These are phyloP conservation scores for Pelobates cultripes DNA, from an alignment of 2,797 vertebrate genomes.

Conservation along the genomic window DNA sequence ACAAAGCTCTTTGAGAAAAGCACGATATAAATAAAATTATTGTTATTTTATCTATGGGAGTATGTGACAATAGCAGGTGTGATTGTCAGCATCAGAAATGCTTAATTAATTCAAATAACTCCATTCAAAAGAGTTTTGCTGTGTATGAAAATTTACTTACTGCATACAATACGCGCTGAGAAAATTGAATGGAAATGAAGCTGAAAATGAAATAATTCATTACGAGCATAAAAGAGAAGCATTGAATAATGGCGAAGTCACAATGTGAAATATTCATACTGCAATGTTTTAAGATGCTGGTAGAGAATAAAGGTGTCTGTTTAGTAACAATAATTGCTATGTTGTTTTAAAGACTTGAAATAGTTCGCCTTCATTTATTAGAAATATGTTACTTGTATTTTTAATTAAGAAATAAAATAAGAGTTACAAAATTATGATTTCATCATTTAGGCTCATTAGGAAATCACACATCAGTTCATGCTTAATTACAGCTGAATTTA, in stretches of 20 bases:
- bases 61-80: not conserved
- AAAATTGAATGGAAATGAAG: slow-evolving; percentile 64
- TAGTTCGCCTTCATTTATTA: slow-evolving; percentile 77
- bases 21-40: too few species aligned
- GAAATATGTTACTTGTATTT: slow-evolving; percentile 74
- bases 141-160: slow-evolving; percentile 38
- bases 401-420: slow-evolving; percentile 76
- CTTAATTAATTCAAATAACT: slow-evolving; percentile 37
- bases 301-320: slow-evolving; percentile 65
- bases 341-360: slow-evolving; percentile 67
- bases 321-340: slow-evolving; percentile 73
- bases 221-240: slow-evolving; percentile 33
- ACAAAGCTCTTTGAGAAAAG: too few species aligned
- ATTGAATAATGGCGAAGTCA: slow-evolving; percentile 22
- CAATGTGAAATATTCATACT: slow-evolving; percentile 35
- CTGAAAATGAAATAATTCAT: slow-evolving; percentile 68
- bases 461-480: slow-evolving; percentile 81
- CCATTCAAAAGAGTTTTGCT: slow-evolving; percentile 1
- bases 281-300: slow-evolving; percentile 18
- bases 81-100: not conserved
- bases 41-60: not conserved
- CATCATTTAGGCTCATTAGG: slow-evolving; percentile 80
- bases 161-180: slow-evolving; percentile 55
- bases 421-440: slow-evolving; percentile 80
- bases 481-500: slow-evolving; percentile 79